Evolutionary conservation across 2,113 vertebrate genomes (phyloP), one percentile per base, ranked within the genome.

Genomic region (Eptatretus burgeri): DNA sequence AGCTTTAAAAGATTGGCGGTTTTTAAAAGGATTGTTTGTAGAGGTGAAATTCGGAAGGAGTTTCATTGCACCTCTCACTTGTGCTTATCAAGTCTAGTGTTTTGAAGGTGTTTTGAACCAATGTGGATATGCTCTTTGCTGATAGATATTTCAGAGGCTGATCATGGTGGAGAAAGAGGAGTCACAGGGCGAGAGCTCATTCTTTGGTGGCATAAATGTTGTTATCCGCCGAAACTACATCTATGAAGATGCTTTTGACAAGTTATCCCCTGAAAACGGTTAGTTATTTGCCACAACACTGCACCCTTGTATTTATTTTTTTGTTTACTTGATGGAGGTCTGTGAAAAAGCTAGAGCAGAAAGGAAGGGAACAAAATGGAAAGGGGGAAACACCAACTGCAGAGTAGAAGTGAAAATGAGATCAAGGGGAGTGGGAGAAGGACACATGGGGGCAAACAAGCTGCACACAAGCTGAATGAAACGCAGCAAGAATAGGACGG

Each of bases 231-330:
- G 91, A 68, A 95, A 95, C 74, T 98, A 98, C 68, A 98, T 98
- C 75, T 98, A 98, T 69, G 91, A 98, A 72, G 89, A 96, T 64
- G 91, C 91, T 62, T 98, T 95, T 62, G 89, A 98, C 74, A 94
- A 98, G 66, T 80, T 98, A 66, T 98, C 89, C 53, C 91, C 86
- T 51, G 91, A 95, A 76, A 95, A 98, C 11, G 91, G 91, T 98
- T 77, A 13, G 27, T 49, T 13, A 60, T 60, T 60, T n/a, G 1
- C 49, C 14, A 65, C 1, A 60, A 62, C 17, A 51, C 13, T 5
- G 62, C 16, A 18, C n/a, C 2, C 63, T 1, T 1, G 5, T 19
- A 56, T 65, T 2, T 51, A 10, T 64, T 5, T 1, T 50, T 13
- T 66, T 9, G 63, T 5, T 27, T 13, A 66, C 16, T 12, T 62